Conservation (phyloP, 1,140 invertebrate species). For the Macrosteles quadrilineatus region DNA sequence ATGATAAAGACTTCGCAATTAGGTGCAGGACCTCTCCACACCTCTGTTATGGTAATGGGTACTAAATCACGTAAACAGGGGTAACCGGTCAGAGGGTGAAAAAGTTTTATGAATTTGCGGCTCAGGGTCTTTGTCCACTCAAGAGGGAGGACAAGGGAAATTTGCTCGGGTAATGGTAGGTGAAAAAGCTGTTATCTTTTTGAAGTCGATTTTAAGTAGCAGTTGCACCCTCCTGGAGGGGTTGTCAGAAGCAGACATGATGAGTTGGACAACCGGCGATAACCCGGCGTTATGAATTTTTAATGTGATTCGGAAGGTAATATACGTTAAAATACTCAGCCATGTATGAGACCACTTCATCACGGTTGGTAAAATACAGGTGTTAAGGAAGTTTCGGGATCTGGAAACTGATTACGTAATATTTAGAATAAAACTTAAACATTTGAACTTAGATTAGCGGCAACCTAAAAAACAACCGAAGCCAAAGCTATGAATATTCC, state of each 20-base stretch:
- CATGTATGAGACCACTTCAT: not conserved
- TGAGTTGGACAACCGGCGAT: not conserved
- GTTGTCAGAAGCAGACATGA: not conserved
- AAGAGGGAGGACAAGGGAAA: conserved; percentile 11
- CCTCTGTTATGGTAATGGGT: not conserved
- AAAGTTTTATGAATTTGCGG: conserved; percentile 13
- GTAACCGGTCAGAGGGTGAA: not conserved
- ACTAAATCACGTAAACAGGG: conserved; percentile 9
- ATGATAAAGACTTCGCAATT: not conserved
- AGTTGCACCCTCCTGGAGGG: not conserved
- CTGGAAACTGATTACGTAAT: too few species aligned
- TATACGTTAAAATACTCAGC: not conserved
- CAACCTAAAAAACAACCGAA: too few species aligned
- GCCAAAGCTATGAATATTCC: too few species aligned
- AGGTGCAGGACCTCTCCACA: not conserved
- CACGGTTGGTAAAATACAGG: too few species aligned
- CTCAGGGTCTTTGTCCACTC: not conserved
- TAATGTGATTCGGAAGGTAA: too few species aligned
- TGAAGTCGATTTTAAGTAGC: conserved; percentile 8
- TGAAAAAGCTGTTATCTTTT: conserved; percentile 14
- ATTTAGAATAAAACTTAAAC: too few species aligned
- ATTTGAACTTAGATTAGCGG: too few species aligned
- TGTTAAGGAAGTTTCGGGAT: too few species aligned
- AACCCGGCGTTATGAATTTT: too few species aligned
- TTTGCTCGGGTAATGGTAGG: conserved; percentile 18